Evolutionary conservation across 2,113 vertebrate species (phyloP).

Genomic region (Semnopithecus entellus): DNA sequence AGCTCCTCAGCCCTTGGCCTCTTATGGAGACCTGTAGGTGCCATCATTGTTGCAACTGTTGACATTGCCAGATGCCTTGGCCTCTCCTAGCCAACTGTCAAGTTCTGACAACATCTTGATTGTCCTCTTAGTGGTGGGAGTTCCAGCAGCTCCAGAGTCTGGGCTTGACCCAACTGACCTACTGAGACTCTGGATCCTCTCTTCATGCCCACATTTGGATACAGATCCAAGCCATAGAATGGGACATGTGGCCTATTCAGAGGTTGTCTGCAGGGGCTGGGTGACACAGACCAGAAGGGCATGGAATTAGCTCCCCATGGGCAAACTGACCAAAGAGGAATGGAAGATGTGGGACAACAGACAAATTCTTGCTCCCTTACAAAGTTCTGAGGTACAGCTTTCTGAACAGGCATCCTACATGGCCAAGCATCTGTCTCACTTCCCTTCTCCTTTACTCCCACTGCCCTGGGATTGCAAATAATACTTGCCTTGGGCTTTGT

Average conservation of each 20-base stretch:
- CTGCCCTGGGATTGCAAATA: not conserved
- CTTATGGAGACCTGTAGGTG: not conserved
- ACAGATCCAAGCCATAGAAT: not conserved
- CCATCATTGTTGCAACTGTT: not conserved
- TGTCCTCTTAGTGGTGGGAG: not conserved
- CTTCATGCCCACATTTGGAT: not conserved
- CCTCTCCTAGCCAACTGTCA: not conserved
- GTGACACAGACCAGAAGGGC: not conserved
- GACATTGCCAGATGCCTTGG: not conserved
- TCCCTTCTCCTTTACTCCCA: not conserved
- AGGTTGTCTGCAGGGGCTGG: not conserved
- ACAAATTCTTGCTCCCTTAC: not conserved
- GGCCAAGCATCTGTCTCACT: not conserved
- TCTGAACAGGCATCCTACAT: not conserved
- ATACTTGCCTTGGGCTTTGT: not conserved
- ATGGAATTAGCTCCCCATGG: not conserved
- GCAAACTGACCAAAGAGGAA: not conserved
- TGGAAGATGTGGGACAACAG: not conserved
- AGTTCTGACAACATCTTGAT: not conserved
- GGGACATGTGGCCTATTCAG: not conserved
- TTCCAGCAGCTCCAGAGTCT: not conserved
- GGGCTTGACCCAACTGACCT: not conserved
- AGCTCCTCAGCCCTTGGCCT: not conserved
- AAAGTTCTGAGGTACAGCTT: not conserved
- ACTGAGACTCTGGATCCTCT: not conserved